A percentile compares a stretch with the other conserved stretches of the same genome.
phyloP scores from a whole-genome alignment of 30 jellyfish, hydroid and myxozoan species.

The Sanderia malayensis region DNA sequence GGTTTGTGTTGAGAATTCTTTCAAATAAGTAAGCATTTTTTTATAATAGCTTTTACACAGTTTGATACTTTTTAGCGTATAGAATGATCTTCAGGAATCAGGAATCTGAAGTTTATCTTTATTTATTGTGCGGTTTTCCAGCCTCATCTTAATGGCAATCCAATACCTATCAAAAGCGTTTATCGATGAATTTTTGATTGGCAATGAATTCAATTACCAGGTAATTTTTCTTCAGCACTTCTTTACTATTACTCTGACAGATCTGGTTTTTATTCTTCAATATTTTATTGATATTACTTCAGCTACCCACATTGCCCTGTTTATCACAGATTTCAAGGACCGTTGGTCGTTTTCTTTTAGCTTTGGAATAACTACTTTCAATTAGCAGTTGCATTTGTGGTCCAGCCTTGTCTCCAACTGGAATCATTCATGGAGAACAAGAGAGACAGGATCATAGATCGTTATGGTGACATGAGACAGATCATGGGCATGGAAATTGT shows the following conservation, averaged over 20 bases:
- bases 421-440: slow-evolving; percentile 76
- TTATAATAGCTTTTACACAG: too few species aligned
- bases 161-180: slow-evolving; percentile 88
- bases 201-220: slow-evolving; percentile 71
- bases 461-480: slow-evolving; percentile 94
- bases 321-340: too few species aligned
- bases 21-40: slow-evolving; percentile 71
- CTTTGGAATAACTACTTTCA: slow-evolving; percentile 92
- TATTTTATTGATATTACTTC: too few species aligned
- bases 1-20: slow-evolving; percentile 84
- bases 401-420: slow-evolving; percentile 76
- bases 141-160: slow-evolving; percentile 82
- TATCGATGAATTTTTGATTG: slow-evolving; percentile 69
- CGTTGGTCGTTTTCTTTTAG: slow-evolving; percentile 40
- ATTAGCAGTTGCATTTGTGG: slow-evolving; percentile 82
- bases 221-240: slow-evolving; percentile 46
- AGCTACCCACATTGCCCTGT: too few species aligned
- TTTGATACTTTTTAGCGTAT: background rate
- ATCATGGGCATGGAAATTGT: slow-evolving; percentile 85
- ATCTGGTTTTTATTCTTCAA: background rate
- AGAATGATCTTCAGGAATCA: background rate
- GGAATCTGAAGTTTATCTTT: too few species aligned
- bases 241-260: too few species aligned
- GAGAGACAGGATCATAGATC: slow-evolving; percentile 62
- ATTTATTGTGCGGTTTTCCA: too few species aligned